Conservation (phyloP, 2,888 invertebrate species). For the Shargacucullia verbasci region DNA sequence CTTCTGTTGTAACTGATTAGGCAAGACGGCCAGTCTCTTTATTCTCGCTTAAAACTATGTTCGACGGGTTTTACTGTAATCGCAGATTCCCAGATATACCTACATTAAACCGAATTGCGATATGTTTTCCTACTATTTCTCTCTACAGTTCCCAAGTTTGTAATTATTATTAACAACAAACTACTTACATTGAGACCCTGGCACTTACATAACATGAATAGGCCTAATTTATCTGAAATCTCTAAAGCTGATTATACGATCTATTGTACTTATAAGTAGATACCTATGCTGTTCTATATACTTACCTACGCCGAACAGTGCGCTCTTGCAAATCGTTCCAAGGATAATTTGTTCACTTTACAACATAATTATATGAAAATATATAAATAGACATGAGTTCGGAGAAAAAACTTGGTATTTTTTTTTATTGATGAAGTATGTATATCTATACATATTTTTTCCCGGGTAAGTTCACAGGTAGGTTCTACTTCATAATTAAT, state of each 20-base stretch:
- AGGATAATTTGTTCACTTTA: conserved; percentile 34
- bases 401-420: too few species aligned
- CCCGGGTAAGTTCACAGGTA: background rate
- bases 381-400: too few species aligned
- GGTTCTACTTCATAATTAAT: background rate
- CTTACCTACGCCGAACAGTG: too few species aligned
- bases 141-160: conserved; percentile 1
- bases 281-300: too few species aligned
- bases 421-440: too few species aligned
- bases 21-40: too few species aligned
- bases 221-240: conserved; percentile 34
- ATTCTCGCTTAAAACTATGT: too few species aligned
- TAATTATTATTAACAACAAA: conserved; percentile 10
- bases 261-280: conserved; percentile 44
- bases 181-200: conserved; percentile 11
- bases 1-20: too few species aligned
- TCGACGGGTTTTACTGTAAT: too few species aligned
- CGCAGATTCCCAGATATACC: too few species aligned
- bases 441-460: background rate
- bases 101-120: background rate
- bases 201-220: conserved; percentile 11
- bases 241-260: conserved; percentile 31
- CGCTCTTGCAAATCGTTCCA: conserved; percentile 49
- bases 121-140: conserved; percentile 1
- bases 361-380: conserved; percentile 28